These are phyloP conservation scores for Dinomys branickii DNA, from an alignment of 2,113 vertebrate species.

Conservation along the genomic window DNA sequence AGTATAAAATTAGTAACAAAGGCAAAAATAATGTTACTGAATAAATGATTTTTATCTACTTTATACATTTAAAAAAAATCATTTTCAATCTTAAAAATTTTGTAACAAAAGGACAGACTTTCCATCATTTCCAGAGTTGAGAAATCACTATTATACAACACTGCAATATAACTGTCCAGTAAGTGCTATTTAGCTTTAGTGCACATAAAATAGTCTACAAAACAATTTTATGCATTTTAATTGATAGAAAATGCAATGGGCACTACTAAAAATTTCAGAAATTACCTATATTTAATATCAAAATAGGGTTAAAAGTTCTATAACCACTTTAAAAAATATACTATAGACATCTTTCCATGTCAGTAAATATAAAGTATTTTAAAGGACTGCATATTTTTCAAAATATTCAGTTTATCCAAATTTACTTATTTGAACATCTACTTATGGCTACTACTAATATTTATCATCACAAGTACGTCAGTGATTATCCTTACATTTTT, in stretches of 20 bases:
- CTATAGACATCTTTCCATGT: background rate
- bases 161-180: background rate
- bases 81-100: conserved; percentile 19
- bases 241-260: background rate
- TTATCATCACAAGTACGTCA: background rate
- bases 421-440: background rate
- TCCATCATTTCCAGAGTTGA: background rate
- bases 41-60: background rate
- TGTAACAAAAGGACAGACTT: background rate
- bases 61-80: background rate
- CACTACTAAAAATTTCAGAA: background rate
- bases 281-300: conserved; percentile 34
- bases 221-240: conserved; percentile 29
- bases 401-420: conserved; percentile 11
- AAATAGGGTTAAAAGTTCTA: conserved; percentile 1
- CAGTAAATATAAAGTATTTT: background rate
- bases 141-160: background rate
- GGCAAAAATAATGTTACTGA: background rate
- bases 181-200: background rate
- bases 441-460: background rate
- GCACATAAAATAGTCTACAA: background rate
- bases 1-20: conserved; percentile 33
- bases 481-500: background rate
- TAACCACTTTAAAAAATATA: background rate
- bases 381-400: background rate